A percentile compares a stretch with the other conserved stretches of the same genome.
Evolutionary conservation across 2,888 invertebrate genomes (phyloP).

Genomic region (Idaea dimidiata): DNA sequence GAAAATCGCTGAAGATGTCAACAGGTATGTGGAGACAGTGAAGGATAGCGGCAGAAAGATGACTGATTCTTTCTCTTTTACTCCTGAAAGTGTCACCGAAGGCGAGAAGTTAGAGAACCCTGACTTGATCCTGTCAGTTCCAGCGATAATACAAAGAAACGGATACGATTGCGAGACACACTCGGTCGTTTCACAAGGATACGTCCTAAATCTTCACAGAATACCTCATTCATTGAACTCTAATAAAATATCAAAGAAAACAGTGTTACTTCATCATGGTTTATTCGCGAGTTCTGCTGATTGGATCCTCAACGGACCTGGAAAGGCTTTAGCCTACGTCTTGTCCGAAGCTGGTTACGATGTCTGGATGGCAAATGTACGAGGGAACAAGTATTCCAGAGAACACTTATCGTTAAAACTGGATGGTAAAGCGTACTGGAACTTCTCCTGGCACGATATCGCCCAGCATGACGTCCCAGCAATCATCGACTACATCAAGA

Average conservation of each 20-base stretch:
- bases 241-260: constrained; percentile 42
- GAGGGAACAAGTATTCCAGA: constrained; percentile 89
- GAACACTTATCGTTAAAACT: constrained; percentile 80
- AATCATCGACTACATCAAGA: constrained; percentile 84
- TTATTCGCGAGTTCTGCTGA: constrained; percentile 88
- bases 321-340: constrained; percentile 83
- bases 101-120: constrained; percentile 49
- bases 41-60: constrained; percentile 48
- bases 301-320: constrained; percentile 87
- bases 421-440: constrained; percentile 85
- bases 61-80: constrained; percentile 47
- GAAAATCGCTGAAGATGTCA: constrained; percentile 48
- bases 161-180: constrained; percentile 88
- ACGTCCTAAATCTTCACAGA: constrained; percentile 88
- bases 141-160: constrained; percentile 66
- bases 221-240: constrained; percentile 82
- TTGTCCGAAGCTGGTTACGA: constrained; percentile 86
- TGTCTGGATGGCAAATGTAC: constrained; percentile 91
- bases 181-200: constrained; percentile 88
- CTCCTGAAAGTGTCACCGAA: constrained; percentile 37
- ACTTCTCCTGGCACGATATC: constrained; percentile 93
- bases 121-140: constrained; percentile 57
- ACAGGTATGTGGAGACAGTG: constrained; percentile 50
- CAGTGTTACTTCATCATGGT: constrained; percentile 89
- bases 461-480: constrained; percentile 93